These are phyloP conservation scores for Amia ocellicauda DNA, from an alignment of 2,113 vertebrate genomes.

Conservation along the genomic window DNA sequence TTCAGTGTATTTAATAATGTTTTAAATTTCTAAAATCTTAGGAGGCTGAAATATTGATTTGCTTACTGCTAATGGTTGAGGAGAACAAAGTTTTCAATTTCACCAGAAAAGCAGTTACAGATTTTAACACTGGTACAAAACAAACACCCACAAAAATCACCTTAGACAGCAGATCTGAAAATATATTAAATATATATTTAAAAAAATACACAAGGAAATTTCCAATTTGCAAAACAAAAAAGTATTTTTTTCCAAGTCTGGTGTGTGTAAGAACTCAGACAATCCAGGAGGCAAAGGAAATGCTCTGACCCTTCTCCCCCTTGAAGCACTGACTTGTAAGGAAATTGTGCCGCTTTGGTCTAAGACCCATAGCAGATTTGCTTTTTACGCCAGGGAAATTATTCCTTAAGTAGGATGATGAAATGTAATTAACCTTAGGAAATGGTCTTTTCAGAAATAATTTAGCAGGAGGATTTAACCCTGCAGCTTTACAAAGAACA, in stretches of 20 bases:
- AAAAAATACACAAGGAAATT: neutral
- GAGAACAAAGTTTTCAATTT: neutral
- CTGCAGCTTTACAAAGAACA: neutral
- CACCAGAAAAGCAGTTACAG: too few relatives aligned
- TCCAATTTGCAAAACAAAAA: neutral
- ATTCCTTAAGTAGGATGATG: constrained; percentile 1
- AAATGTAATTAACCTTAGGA: constrained; percentile 13
- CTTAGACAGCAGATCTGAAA: neutral
- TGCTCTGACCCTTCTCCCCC: neutral
- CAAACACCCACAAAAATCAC: constrained; percentile 1
- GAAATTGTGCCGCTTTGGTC: neutral
- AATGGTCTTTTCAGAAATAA: constrained; percentile 5
- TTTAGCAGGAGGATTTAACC: neutral
- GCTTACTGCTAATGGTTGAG: too few relatives aligned
- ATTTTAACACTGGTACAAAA: neutral
- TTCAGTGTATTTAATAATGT: too few relatives aligned
- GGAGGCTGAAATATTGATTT: too few relatives aligned
- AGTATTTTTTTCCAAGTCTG: neutral
- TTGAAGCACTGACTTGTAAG: neutral
- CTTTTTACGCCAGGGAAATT: constrained; percentile 1
- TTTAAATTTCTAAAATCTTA: too few relatives aligned
- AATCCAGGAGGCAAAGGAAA: neutral
- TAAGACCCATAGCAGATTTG: neutral
- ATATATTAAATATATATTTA: too few relatives aligned
- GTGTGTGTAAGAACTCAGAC: neutral